Conservation (phyloP, 1,140 invertebrate genomes). For the Drosophila melanica region DNA sequence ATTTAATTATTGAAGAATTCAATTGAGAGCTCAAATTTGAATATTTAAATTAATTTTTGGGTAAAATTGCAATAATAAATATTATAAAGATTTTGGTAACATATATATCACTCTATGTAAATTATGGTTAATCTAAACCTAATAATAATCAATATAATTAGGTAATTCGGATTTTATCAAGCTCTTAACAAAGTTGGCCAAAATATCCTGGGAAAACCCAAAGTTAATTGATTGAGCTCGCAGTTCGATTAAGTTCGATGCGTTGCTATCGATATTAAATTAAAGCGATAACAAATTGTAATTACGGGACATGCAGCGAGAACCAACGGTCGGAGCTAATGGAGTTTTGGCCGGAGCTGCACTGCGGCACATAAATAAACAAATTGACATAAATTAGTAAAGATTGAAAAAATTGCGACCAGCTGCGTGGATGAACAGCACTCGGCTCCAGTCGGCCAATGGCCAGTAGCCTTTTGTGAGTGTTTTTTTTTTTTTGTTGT, state of each 20-base stretch:
- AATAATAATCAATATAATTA: neutral
- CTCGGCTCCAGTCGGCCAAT: neutral
- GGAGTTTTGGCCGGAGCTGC: slow-evolving; percentile 25
- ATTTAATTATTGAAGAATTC: slow-evolving; percentile 3
- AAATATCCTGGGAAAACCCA: slow-evolving; percentile 14
- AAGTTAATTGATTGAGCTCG: slow-evolving; percentile 19
- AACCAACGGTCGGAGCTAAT: slow-evolving; percentile 29
- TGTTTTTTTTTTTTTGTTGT: slow-evolving; percentile 17
- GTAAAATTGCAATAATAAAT: neutral
- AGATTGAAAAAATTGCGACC: slow-evolving; percentile 44
- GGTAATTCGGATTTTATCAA: slow-evolving; percentile 1
- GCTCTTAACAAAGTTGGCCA: slow-evolving; percentile 8
- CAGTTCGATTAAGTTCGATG: slow-evolving; percentile 4
- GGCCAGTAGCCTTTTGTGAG: slow-evolving; percentile 12
- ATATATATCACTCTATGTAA: too few species aligned
- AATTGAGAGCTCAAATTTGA: neutral
- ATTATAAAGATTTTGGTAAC: too few species aligned
- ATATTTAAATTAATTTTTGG: neutral
- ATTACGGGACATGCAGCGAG: slow-evolving; percentile 31
- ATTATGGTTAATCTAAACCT: neutral
- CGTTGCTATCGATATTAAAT: slow-evolving; percentile 44
- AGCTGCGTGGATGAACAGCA: slow-evolving; percentile 1
- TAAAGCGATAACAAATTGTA: slow-evolving; percentile 61
- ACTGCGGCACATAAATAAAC: slow-evolving; percentile 39
- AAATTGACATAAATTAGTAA: slow-evolving; percentile 57